Conservation (phyloP, 1,140 invertebrate species). For the Trachymyrmex septentrionalis region DNA sequence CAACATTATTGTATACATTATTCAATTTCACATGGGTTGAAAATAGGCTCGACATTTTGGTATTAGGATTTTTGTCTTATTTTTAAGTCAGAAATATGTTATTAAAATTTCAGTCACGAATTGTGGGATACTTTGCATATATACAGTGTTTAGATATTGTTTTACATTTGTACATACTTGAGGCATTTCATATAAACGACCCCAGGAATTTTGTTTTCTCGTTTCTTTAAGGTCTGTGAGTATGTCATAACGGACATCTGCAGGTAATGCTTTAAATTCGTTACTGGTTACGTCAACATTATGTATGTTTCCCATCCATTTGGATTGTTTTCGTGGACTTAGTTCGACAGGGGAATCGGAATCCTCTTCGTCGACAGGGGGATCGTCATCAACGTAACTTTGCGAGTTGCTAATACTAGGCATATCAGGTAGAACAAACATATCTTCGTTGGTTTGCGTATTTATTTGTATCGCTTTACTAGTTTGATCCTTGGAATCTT, state of each 20-base stretch:
- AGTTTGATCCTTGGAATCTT: conserved; percentile 61
- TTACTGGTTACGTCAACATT: conserved; percentile 92
- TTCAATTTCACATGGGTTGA: too few species aligned
- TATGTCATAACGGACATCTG: conserved; percentile 97
- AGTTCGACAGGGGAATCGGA: conserved; percentile 82
- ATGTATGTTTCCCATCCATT: conserved; percentile 90
- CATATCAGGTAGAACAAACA: conserved; percentile 91
- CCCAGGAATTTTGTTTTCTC: conserved; percentile 96
- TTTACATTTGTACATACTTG: conserved; percentile 86
- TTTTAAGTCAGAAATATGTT: too few species aligned
- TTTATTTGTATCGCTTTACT: conserved; percentile 36
- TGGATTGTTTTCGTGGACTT: conserved; percentile 85
- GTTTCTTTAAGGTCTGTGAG: conserved; percentile 96
- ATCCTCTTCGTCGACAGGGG: too few species aligned
- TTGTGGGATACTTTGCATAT: too few species aligned
- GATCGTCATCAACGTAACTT: conserved; percentile 79
- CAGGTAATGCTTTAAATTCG: conserved; percentile 93
- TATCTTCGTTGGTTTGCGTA: conserved; percentile 82
- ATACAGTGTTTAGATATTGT: not conserved
- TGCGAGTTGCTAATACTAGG: conserved; percentile 84
- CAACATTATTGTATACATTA: too few species aligned
- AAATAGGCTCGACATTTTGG: too few species aligned
- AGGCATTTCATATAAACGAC: conserved; percentile 93
- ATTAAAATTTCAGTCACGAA: too few species aligned
- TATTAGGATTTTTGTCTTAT: too few species aligned